Percentiles rank a stretch among this genome's conserved stretches.
phyloP scores from a whole-genome alignment of 2,888 invertebrate genomes.

The Frankliniella intonsa region DNA sequence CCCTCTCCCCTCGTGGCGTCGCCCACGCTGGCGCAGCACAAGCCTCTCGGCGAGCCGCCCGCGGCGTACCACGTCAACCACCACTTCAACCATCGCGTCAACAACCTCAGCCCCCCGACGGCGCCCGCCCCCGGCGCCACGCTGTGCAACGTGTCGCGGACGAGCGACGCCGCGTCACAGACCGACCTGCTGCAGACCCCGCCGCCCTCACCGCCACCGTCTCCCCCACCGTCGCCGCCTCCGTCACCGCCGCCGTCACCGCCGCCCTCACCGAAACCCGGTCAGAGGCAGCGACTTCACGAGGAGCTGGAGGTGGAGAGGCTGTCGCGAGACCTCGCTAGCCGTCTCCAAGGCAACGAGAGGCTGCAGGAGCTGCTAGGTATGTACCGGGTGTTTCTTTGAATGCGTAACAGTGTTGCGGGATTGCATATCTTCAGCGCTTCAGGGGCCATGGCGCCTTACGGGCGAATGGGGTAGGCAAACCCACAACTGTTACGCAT shows the following conservation, averaged over 20 bases:
- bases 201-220: constrained; percentile 31
- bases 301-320: constrained; percentile 78
- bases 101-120: neutral
- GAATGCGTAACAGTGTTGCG: too few relatives aligned
- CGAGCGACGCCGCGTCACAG: constrained; percentile 57
- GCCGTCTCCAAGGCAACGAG: constrained; percentile 58
- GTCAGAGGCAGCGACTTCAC: constrained; percentile 52
- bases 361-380: constrained; percentile 62
- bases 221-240: constrained; percentile 31
- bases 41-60: constrained; percentile 38
- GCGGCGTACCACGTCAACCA: neutral
- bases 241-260: constrained; percentile 41
- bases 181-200: constrained; percentile 47
- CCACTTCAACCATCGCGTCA: neutral
- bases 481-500: too few relatives aligned
- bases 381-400: too few relatives aligned
- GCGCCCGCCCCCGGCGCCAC: too few relatives aligned
- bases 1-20: constrained; percentile 26
- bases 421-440: too few relatives aligned
- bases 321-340: constrained; percentile 59
- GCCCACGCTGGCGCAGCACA: constrained; percentile 26
- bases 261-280: constrained; percentile 42
- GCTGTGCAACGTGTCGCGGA: neutral
- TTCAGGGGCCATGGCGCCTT: too few relatives aligned
- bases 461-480: too few relatives aligned